These are phyloP conservation scores for Caenorhabditis auriculariae DNA, from an alignment of 2,888 invertebrate genomes.

Conservation along the genomic window DNA sequence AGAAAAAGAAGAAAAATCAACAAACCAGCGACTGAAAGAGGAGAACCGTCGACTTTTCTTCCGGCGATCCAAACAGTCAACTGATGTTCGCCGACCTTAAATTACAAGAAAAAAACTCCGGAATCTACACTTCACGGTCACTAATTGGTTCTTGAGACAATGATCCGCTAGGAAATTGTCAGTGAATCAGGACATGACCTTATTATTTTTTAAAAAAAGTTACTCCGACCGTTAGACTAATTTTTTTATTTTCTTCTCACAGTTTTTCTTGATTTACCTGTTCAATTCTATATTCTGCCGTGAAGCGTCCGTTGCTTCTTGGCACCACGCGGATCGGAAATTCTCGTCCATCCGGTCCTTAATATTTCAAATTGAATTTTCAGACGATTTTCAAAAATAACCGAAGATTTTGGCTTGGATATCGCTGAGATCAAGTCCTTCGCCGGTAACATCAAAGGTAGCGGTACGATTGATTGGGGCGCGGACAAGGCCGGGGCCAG, in stretches of 20 bases:
- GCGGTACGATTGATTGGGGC: slow-evolving; percentile 72
- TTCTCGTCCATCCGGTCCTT: slow-evolving; percentile 81
- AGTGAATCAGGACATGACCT: too few relatives aligned
- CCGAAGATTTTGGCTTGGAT: slow-evolving; percentile 37
- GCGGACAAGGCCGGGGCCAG: slow-evolving; percentile 62
- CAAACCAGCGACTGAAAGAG: slow-evolving; percentile 44
- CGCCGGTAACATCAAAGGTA: slow-evolving; percentile 44
- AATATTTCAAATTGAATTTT: slow-evolving; percentile 26
- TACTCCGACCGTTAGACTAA: too few relatives aligned
- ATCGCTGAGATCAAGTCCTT: slow-evolving; percentile 41
- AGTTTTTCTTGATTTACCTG: slow-evolving; percentile 25
- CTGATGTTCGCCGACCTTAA: slow-evolving; percentile 74
- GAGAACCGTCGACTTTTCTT: slow-evolving; percentile 70
- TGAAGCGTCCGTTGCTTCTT: slow-evolving; percentile 80
- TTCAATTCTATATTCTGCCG: slow-evolving; percentile 83
- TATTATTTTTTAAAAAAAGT: too few relatives aligned
- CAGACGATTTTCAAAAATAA: background rate
- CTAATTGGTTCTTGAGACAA: too few relatives aligned
- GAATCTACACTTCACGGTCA: too few relatives aligned
- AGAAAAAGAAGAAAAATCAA: too few relatives aligned
- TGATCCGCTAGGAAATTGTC: too few relatives aligned
- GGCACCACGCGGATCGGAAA: slow-evolving; percentile 81
- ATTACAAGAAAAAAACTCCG: too few relatives aligned
- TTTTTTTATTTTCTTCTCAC: too few relatives aligned
- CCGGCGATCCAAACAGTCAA: slow-evolving; percentile 88